Evolutionary conservation across 2,888 invertebrate species (phyloP), one percentile per base, ranked within the genome.

Genomic region (Trichacis sp.): DNA sequence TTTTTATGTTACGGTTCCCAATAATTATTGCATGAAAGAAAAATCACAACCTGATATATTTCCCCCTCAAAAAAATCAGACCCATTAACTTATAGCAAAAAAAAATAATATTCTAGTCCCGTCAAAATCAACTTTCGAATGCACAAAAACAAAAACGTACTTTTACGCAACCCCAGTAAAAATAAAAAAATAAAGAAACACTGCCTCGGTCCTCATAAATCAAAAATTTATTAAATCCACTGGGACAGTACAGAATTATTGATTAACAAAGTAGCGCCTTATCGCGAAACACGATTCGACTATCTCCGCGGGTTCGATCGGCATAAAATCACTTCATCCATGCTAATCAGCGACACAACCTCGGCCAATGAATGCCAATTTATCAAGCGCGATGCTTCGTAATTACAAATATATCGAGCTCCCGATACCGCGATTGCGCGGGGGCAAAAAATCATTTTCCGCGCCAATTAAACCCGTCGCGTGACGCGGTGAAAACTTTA

Each of bases 281-380:
- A 57, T 57, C 53, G 47, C 47, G 45, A 57, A 36, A 60, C 57
- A 58, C 20, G 57, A 61, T 57, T 56, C 50, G 53, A 51, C 48
- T 47, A 64, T 55, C 59, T 6, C n/a, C 33, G 11, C 50, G 56
- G 52, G 33, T 20, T 45, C 45, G 52, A 48, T 43, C 49, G 42
- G 60, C 52, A 56, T 59, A 55, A 64, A 64, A 60, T 56, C 60
- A 50, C 54, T 56, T 40, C 57, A 49, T 58, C 45, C 59, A 45
- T 60, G 47, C 65, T 65, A 65, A 65, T 65, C 65, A 65, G 59
- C 56, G 60, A 57, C 57, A 60, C 60, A 60, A 56, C 65, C 55
- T 53, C 60, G 50, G 57, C 53, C 56, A 59, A 64, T 59, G 64
- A 59, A 64, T 59, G 53, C 59, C 54, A 64, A 64, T 64, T 59